Base-by-base conservation (phyloP, 2,113 vertebrate genomes). In the Osmerus eperlanus region DNA sequence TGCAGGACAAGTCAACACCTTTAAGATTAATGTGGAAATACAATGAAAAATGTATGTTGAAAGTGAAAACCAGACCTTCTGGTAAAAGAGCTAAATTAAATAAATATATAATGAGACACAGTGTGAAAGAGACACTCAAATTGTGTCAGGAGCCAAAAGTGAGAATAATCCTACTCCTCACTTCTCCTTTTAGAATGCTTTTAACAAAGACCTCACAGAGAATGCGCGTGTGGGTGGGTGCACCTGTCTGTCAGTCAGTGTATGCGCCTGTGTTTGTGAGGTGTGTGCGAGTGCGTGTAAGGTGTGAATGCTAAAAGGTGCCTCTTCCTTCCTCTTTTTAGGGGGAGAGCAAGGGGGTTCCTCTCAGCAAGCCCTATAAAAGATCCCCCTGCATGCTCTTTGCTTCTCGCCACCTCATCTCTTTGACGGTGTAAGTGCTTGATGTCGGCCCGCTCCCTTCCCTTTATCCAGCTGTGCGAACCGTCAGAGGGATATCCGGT, bases 71-170 rank as follows among this genome's bases (percentile, higher is more conserved):
- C 16, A 54, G 75, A 11, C 68, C 78, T 71, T 75, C 18, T 16
- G 12, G 75, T 70, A 82, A 83, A 74, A 59, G 82, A 79, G 78
- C 82, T 83, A 89, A 85, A 89, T 84, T 83, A 83, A 81, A 80
- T 87, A 84, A 88, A 89, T 88, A 87, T 85, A 83, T 89, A 87
- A 89, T 86, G 84, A 70, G 73, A 83, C 85, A 85, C 83, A 65
- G 85, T 83, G 86, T 87, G 86, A 89, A 86, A 85, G 89, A 87
- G 83, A 88, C 75, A 86, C 79, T 81, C 83, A 90, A 89, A 90
- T 78, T 81, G 82, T 84, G 87, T 79, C 84, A 53, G 83, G 85
- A 81, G 79, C 84, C 80, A 83, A 87, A 81, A 29, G 85, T 88
- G 86, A 73, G 76, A 87, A 83, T 87, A 85, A 88, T 79, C 71